phyloP scores from a whole-genome alignment of 2,888 invertebrate species.

The Cantharis flavilabris region DNA sequence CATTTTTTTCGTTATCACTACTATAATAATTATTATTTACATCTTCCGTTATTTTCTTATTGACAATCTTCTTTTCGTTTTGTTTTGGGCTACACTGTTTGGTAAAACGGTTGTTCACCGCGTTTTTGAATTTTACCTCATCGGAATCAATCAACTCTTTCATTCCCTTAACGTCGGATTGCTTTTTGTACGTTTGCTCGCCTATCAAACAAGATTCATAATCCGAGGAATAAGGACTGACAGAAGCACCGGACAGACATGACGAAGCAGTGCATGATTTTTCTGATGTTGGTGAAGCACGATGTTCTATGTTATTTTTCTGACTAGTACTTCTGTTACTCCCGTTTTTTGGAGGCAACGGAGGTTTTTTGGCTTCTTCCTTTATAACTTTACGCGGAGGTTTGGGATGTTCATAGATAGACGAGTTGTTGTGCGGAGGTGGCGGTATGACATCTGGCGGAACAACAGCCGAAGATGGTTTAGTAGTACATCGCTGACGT shows the following conservation, averaged over 20 bases:
- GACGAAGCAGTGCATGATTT: conserved; percentile 28
- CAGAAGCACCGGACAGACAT: conserved; percentile 58
- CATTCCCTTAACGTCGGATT: conserved; percentile 29
- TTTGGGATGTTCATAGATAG: conserved; percentile 65
- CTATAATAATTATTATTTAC: conserved; percentile 14
- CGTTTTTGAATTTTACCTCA: conserved; percentile 42
- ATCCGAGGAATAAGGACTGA: conserved; percentile 58
- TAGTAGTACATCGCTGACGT: conserved; percentile 68
- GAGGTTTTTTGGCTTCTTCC: conserved; percentile 49
- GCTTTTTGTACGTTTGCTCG: conserved; percentile 9
- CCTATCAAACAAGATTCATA: conserved; percentile 52
- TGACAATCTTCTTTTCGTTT: not conserved
- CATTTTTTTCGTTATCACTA: conserved; percentile 7
- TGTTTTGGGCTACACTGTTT: conserved; percentile 7
- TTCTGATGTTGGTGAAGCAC: conserved; percentile 48
- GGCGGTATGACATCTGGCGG: conserved; percentile 74
- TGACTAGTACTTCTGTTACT: conserved; percentile 53
- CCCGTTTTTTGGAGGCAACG: conserved; percentile 68
- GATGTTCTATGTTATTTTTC: conserved; percentile 15
- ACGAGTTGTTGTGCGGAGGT: conserved; percentile 59
- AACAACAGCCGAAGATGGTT: conserved; percentile 57
- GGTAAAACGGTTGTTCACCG: conserved; percentile 45
- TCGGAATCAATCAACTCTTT: conserved; percentile 37
- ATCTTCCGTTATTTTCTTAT: not conserved
- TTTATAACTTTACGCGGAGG: conserved; percentile 61